phyloP scores from a whole-genome alignment of 2,797 vertebrate species.

The Eospalax fontanierii region DNA sequence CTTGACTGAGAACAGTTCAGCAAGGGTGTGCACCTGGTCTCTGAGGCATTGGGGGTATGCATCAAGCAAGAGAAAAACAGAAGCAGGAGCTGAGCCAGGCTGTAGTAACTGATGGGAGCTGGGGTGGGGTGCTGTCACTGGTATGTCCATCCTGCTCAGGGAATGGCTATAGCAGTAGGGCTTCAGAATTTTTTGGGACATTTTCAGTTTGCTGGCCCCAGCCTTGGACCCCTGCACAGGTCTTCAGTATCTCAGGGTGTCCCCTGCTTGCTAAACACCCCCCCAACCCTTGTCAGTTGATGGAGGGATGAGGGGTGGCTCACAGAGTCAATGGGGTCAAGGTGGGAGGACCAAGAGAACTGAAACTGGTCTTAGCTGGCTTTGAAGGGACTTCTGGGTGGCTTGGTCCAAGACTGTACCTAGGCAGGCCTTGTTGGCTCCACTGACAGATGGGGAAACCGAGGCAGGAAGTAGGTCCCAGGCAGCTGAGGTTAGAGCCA shows the following conservation, averaged over 20 bases:
- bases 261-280: accelerated
- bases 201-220: neutral
- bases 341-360: neutral
- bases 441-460: neutral
- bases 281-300: neutral
- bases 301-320: neutral
- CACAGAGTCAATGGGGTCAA: neutral
- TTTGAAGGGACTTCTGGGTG: neutral
- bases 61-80: neutral
- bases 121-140: neutral
- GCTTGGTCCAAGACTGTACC: neutral
- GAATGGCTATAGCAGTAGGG: too few species aligned
- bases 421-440: neutral
- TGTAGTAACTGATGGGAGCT: neutral
- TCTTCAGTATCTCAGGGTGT: neutral
- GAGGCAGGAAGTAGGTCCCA: neutral
- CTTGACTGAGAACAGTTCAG: neutral
- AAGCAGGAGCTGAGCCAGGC: neutral
- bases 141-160: neutral
- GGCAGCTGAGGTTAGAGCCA: neutral
- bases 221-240: neutral
- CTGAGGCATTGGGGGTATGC: neutral
- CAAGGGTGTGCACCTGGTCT: neutral
- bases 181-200: neutral
- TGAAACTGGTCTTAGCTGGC: neutral